phyloP scores from a whole-genome alignment of 2,888 invertebrate genomes.

The Iphiclides podalirius region DNA sequence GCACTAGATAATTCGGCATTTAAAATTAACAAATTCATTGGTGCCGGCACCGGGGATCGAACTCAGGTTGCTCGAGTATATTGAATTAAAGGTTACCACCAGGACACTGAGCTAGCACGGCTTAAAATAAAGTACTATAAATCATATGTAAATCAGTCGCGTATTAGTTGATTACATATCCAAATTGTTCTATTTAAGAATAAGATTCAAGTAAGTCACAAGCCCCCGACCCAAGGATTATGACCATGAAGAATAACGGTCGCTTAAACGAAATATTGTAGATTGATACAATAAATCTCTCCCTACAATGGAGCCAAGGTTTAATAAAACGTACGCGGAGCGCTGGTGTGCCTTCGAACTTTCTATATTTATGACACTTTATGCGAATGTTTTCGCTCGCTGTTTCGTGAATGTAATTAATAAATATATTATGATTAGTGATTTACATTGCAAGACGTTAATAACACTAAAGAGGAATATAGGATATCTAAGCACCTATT shows the following conservation, averaged over 20 bases:
- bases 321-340: conserved; percentile 38
- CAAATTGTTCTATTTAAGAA: neutral
- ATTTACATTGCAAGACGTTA: neutral
- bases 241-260: conserved; percentile 24
- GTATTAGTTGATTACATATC: neutral
- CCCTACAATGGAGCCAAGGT: conserved; percentile 37
- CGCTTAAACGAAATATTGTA: conserved; percentile 34
- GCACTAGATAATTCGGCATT: too few relatives aligned
- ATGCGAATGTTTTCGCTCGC: conserved; percentile 19
- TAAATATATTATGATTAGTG: neutral
- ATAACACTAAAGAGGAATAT: too few relatives aligned
- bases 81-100: too few relatives aligned
- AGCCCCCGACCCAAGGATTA: conserved; percentile 12
- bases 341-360: conserved; percentile 34
- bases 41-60: too few relatives aligned
- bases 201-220: neutral
- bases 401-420: conserved; percentile 14
- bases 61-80: too few relatives aligned
- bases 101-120: too few relatives aligned
- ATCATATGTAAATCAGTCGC: neutral
- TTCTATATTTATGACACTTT: conserved; percentile 35
- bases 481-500: too few relatives aligned
- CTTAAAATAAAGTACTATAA: too few relatives aligned
- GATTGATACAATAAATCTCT: conserved; percentile 43
- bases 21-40: too few relatives aligned